Conservation (phyloP, 2,113 vertebrate genomes). For the Pygoscelis adeliae region DNA sequence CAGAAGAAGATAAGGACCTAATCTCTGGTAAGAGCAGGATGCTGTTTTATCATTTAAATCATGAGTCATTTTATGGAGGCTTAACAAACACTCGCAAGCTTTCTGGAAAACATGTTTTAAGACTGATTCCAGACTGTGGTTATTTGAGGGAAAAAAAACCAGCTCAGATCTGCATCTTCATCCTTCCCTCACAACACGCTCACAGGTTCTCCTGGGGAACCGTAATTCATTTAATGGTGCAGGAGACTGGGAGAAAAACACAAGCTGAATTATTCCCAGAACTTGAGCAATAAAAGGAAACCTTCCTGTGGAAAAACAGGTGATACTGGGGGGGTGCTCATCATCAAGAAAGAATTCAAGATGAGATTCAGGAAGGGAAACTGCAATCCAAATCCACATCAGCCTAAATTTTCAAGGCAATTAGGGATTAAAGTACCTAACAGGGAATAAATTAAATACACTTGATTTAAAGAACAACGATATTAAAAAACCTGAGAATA, state of each 20-base stretch:
- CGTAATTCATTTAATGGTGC: background rate
- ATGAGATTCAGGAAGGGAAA: background rate
- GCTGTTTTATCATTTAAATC: background rate
- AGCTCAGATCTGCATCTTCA: background rate
- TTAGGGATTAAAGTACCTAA: background rate
- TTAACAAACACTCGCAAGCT: background rate
- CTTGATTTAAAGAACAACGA: background rate
- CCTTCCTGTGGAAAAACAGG: background rate
- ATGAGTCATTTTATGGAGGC: background rate
- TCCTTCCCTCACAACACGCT: background rate
- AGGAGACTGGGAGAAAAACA: background rate
- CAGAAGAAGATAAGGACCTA: background rate
- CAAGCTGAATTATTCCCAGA: background rate
- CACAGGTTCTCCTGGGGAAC: background rate
- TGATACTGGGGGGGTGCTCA: rapidly evolving
- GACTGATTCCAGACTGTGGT: background rate
- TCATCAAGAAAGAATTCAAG: background rate
- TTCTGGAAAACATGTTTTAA: background rate
- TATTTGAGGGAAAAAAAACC: background rate
- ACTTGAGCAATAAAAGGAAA: background rate
- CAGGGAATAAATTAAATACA: background rate
- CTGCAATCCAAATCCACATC: background rate
- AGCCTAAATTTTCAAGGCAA: background rate
- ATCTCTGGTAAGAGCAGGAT: background rate
- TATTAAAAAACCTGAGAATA: rapidly evolving